These are phyloP conservation scores for Campylorhamphus procurvoides DNA, from an alignment of 2,113 vertebrate species.

Conservation along the genomic window DNA sequence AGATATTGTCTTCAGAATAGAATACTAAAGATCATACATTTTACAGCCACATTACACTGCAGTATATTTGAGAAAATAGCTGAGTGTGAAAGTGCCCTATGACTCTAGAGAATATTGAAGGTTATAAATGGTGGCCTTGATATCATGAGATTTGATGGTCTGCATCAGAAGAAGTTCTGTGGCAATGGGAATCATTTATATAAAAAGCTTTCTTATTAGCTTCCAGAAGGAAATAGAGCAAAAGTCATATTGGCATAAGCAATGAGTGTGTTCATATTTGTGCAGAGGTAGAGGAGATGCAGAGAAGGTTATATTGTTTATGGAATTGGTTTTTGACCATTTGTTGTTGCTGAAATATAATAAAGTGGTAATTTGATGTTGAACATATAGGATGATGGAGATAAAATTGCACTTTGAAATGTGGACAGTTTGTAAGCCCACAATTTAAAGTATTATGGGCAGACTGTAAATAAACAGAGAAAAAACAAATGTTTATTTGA, in stretches of 20 bases:
- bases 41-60: neutral
- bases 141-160: accelerated
- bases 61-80: neutral
- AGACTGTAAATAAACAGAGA: neutral
- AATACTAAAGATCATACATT: neutral
- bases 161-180: neutral
- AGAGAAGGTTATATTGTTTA: neutral
- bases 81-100: neutral
- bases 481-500: neutral
- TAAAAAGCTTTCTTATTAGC: neutral
- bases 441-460: neutral
- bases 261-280: accelerated
- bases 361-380: neutral
- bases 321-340: neutral
- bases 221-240: neutral
- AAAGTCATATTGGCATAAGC: neutral
- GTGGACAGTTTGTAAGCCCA: neutral
- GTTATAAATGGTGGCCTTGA: neutral
- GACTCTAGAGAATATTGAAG: neutral
- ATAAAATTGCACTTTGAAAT: neutral
- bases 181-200: neutral
- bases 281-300: neutral
- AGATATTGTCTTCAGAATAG: neutral
- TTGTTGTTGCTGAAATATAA: neutral
- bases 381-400: neutral